Base-by-base conservation (phyloP, 2,113 vertebrate species). In the Notarius lentiginosus region DNA sequence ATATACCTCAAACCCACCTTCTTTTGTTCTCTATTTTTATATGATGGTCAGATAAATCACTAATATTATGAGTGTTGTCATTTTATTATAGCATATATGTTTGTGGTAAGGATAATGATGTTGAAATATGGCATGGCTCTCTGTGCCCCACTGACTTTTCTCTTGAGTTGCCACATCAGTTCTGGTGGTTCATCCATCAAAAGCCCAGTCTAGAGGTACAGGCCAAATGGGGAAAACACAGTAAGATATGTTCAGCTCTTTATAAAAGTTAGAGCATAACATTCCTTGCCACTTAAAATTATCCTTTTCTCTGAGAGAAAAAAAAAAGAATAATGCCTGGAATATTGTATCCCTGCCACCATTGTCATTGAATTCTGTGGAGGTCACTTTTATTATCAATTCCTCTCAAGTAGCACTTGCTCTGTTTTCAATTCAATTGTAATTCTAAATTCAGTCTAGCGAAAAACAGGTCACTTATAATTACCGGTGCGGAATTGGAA, bases 381-480 rank as follows among this genome's bases (percentile, higher is more conserved):
- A 73, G 91, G 91, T 92, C 90, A 91, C 82, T 91, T 90, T 88
- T 91, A 90, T 91, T 88, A 90, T 87, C 79, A 87, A 86, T 73
- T 90, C 79, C 87, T 90, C 90, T 84, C 88, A 70, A 56, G 84
- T 86, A 72, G 56, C 77, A 75, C 58, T 80, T 63, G 63, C 82
- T 68, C 61, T 77, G 70, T 87, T 79, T 82, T 79, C 84, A 89
- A 76, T 83, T 81, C 70, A 55, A 76, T 70, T 83, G 91, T 91
- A 86, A 91, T 93, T 92, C 84, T 84, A 90, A 88, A 94, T 94
- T 94, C 93, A 88, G 90, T 72, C 89, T 86, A 90, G 88, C 84
- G 86, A 88, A 90, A 91, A 92, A 86, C 91, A 91, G 92, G 93
- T 95, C 94, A 94, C 72, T 94, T 95, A 93, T 94, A 93, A 94